phyloP scores from a whole-genome alignment of 2,797 vertebrate species.

The Esox masquinongy region DNA sequence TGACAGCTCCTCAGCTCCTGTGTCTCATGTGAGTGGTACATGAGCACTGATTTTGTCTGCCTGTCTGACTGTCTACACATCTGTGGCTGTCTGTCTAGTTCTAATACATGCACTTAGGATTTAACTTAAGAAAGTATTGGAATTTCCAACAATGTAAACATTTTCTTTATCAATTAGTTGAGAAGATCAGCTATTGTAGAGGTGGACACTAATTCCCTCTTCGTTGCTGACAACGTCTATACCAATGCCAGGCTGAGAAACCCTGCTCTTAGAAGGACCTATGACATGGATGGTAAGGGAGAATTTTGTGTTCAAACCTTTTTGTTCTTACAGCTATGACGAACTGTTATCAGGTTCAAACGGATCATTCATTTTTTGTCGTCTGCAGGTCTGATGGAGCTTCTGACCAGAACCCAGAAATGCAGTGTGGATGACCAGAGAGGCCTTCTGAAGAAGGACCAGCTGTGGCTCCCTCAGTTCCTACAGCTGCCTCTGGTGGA shows the following conservation, averaged over 20 bases:
- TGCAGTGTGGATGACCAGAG: constrained; percentile 80
- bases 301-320: neutral
- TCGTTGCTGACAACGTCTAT: neutral
- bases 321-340: too few relatives aligned
- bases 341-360: neutral
- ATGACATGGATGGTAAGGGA: constrained; percentile 69
- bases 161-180: neutral
- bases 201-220: neutral
- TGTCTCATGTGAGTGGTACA: neutral
- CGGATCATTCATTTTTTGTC: neutral
- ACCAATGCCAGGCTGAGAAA: constrained; percentile 22
- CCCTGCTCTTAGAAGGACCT: constrained; percentile 43
- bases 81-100: neutral
- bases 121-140: neutral
- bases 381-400: constrained; percentile 73
- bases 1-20: neutral
- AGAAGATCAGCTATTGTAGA: neutral
- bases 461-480: constrained; percentile 81
- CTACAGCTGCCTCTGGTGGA: constrained; percentile 71
- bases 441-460: constrained; percentile 80
- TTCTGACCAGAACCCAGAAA: constrained; percentile 78
- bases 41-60: neutral
- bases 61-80: neutral
- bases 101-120: neutral
- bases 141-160: neutral